Conservation (phyloP, 2,113 vertebrate genomes). For the Malaclemys terrapin region DNA sequence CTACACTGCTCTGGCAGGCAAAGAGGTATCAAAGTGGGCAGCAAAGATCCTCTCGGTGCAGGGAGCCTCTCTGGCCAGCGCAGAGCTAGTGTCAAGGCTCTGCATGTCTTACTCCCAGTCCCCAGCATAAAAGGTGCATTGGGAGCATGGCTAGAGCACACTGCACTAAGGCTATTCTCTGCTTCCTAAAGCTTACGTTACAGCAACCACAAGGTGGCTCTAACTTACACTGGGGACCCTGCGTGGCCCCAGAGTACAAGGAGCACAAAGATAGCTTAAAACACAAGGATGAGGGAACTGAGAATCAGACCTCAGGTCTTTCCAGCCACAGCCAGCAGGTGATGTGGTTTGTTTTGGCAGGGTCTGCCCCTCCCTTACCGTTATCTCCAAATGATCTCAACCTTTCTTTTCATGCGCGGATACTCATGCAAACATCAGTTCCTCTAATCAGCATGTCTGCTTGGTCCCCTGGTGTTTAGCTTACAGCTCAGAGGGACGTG, state of each 20-base stretch:
- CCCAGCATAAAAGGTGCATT: neutral
- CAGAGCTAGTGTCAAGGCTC: neutral
- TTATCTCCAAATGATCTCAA: slow-evolving; percentile 36
- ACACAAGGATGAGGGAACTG: neutral
- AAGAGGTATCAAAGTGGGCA: neutral
- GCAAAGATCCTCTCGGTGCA: neutral
- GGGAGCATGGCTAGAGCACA: neutral
- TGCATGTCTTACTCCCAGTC: neutral
- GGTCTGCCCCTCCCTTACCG: neutral
- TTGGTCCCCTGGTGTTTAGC: slow-evolving; percentile 40
- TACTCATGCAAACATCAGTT: slow-evolving; percentile 31
- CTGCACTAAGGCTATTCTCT: neutral
- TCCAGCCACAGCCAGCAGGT: slow-evolving; percentile 2
- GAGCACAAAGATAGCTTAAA: slow-evolving; percentile 14
- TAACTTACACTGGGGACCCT: neutral
- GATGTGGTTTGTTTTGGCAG: slow-evolving; percentile 1
- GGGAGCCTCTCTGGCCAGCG: neutral
- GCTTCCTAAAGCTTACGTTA: accelerated
- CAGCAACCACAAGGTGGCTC: neutral
- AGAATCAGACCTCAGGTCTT: neutral
- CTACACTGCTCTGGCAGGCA: neutral
- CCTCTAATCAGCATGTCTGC: slow-evolving; percentile 51
- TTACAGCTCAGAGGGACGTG: slow-evolving; percentile 63
- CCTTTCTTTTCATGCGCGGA: neutral
- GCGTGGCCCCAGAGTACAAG: accelerated